These are phyloP conservation scores for Dasysyrphus albostriatus DNA, from an alignment of 2,888 invertebrate species.

Conservation along the genomic window DNA sequence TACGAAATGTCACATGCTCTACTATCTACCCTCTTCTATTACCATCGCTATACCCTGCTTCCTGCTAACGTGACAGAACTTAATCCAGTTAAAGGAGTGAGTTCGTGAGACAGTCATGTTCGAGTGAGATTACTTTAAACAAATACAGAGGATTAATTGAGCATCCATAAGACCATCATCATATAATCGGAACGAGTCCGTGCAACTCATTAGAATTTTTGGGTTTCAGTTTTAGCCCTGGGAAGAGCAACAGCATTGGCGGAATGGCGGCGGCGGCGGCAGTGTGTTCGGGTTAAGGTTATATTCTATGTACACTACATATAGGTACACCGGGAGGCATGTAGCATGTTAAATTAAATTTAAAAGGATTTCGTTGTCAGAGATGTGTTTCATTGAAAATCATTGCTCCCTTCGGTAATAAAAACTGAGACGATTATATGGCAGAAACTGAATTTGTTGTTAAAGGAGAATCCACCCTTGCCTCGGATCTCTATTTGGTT, in stretches of 20 bases:
- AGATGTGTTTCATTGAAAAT: conserved; percentile 76
- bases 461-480: conserved; percentile 49
- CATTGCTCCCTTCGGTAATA: conserved; percentile 76
- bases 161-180: conserved; percentile 72
- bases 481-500: too few species aligned
- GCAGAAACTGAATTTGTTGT: conserved; percentile 52
- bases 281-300: conserved; percentile 3
- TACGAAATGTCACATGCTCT: conserved; percentile 66
- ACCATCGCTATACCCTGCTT: neutral
- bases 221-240: conserved; percentile 8
- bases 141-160: conserved; percentile 73
- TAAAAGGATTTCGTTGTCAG: conserved; percentile 76
- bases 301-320: neutral
- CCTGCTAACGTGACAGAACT: conserved; percentile 44
- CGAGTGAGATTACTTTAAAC: conserved; percentile 71
- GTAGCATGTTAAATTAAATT: conserved; percentile 76
- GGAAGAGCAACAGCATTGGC: conserved; percentile 15
- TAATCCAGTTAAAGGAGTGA: conserved; percentile 57
- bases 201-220: conserved; percentile 70
- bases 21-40: neutral
- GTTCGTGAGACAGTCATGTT: conserved; percentile 69
- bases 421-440: conserved; percentile 76
- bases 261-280: too few species aligned
- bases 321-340: conserved; percentile 39
- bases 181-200: conserved; percentile 31